These are phyloP conservation scores for Kryphioiulus occultus DNA, from an alignment of 2,888 invertebrate species.

Conservation along the genomic window DNA sequence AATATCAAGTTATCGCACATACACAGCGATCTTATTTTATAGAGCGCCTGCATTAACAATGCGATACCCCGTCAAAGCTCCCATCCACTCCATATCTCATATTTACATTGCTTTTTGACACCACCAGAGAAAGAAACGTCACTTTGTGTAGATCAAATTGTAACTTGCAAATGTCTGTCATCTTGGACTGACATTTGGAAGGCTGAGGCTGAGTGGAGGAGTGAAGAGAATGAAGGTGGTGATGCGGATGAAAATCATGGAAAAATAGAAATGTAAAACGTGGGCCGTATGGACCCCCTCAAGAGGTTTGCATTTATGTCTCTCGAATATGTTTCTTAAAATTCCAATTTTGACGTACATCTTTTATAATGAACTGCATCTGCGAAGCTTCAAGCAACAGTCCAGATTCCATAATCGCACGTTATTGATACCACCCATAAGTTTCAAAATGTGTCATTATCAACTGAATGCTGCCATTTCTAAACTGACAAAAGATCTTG, in stretches of 20 bases:
- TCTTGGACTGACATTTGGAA: neutral
- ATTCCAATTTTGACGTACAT: no score
- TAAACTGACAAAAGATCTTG: no score
- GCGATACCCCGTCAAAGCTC: neutral
- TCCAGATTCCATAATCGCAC: no score
- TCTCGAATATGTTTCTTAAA: neutral
- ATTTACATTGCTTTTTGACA: conserved; percentile 16
- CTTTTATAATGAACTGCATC: no score
- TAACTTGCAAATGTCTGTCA: neutral
- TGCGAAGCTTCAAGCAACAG: no score
- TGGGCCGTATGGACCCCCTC: neutral
- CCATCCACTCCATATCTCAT: neutral
- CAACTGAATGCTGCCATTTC: no score
- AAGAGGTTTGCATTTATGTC: neutral
- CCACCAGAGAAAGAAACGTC: neutral
- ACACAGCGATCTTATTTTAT: neutral
- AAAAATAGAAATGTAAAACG: neutral
- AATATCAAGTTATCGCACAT: neutral
- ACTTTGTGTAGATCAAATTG: neutral
- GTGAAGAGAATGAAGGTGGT: neutral
- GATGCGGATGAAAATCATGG: neutral
- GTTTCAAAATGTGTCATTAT: no score
- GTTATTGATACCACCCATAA: no score
- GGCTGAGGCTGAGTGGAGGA: neutral
- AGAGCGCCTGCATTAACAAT: neutral